phyloP scores from a whole-genome alignment of 2,113 vertebrate genomes.

The Calyptommatus sinebrachiatus region DNA sequence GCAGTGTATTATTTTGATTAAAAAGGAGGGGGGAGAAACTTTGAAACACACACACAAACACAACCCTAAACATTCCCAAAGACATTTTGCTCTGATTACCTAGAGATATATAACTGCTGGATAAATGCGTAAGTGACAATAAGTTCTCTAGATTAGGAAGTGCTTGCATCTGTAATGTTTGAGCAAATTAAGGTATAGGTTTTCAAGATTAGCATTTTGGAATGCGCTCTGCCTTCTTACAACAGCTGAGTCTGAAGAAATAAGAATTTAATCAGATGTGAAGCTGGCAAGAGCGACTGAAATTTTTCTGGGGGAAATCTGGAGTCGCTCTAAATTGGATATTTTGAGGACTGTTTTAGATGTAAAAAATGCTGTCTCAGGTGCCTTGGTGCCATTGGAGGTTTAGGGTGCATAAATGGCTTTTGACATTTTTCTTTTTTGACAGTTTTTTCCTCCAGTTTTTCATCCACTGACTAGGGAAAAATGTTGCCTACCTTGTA shows the following conservation, averaged over 20 bases:
- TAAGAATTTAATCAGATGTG: neutral
- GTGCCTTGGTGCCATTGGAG: no score
- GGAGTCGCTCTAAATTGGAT: neutral
- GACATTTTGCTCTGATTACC: neutral
- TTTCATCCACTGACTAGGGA: neutral
- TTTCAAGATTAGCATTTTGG: neutral
- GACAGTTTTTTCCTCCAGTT: no score
- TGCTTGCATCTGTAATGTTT: neutral
- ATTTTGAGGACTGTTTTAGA: no score
- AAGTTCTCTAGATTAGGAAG: neutral
- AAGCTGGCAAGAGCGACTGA: neutral
- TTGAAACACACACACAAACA: no score
- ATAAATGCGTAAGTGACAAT: neutral
- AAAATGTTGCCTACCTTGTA: neutral
- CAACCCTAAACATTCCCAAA: neutral
- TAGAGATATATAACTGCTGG: neutral
- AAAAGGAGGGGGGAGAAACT: no score
- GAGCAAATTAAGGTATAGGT: neutral
- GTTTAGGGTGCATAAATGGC: no score
- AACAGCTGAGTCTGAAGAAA: neutral
- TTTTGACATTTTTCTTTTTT: no score
- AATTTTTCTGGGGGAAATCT: neutral
- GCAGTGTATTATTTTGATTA: neutral
- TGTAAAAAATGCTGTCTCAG: no score
- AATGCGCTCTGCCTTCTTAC: neutral